Conservation (phyloP, 2,888 invertebrate species). For the Drosophila subquinaria region DNA sequence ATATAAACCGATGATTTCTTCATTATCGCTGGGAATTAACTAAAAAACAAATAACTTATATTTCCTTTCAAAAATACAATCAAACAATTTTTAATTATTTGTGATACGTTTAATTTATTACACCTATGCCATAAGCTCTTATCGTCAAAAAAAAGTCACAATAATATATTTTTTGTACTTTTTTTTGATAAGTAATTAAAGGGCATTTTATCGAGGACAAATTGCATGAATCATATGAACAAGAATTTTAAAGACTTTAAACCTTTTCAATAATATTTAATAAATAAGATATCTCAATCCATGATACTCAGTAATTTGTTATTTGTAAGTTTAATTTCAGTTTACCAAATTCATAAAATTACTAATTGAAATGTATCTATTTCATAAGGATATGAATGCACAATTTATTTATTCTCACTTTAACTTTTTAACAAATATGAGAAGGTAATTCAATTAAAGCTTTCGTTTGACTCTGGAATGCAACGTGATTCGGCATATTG, state of each 20-base stretch:
- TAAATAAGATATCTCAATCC: background rate
- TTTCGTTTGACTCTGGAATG: constrained; percentile 6
- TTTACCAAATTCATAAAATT: background rate
- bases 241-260: background rate
- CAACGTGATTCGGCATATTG: background rate
- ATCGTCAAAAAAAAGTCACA: constrained; percentile 23
- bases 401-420: background rate
- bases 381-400: background rate
- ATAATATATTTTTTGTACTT: constrained; percentile 18
- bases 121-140: constrained; percentile 20
- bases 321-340: background rate
- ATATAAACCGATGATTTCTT: background rate
- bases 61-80: constrained; percentile 15
- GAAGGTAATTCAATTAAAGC: background rate
- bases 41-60: background rate
- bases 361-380: background rate
- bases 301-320: background rate
- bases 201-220: constrained; percentile 15
- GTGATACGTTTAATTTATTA: constrained; percentile 33
- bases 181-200: constrained; percentile 37
- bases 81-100: constrained; percentile 29
- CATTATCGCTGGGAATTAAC: background rate
- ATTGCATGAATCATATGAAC: constrained; percentile 14
- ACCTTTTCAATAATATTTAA: background rate
- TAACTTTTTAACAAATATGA: background rate